Conservation (phyloP, 2,888 invertebrate species). For the Melanotus villosus region DNA sequence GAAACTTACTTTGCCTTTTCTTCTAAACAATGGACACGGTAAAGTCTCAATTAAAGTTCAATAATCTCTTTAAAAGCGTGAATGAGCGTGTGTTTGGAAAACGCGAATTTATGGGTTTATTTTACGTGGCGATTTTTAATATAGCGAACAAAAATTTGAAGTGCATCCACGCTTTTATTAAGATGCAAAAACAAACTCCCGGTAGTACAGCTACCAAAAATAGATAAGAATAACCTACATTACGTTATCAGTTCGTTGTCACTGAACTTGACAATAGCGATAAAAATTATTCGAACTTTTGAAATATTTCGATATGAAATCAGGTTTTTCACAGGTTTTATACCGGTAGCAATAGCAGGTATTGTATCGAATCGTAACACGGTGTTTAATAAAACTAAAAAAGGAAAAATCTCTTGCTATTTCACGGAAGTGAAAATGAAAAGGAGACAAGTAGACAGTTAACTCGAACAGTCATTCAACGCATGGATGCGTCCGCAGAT, state of each 20-base stretch:
- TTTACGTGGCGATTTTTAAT: too few species aligned
- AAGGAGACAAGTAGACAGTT: neutral
- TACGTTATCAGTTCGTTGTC: conserved; percentile 33
- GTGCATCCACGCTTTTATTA: neutral
- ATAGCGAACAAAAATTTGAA: too few species aligned
- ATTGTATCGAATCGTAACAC: too few species aligned
- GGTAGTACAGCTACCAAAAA: conserved; percentile 2
- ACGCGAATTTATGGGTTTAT: too few species aligned
- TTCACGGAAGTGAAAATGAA: too few species aligned
- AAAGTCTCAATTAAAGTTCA: neutral
- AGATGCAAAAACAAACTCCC: conserved; percentile 10
- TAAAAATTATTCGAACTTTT: neutral
- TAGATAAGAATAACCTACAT: conserved; percentile 38
- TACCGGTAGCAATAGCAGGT: too few species aligned
- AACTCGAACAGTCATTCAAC: neutral
- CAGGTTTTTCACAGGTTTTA: too few species aligned
- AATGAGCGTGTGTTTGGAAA: too few species aligned
- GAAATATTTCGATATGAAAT: too few species aligned
- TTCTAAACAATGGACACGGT: neutral
- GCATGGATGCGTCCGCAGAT: neutral
- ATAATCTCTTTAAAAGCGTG: neutral
- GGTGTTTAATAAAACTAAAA: too few species aligned
- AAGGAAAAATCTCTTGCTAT: too few species aligned
- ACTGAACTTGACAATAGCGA: conserved; percentile 31
- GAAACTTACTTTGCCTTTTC: neutral